Percentiles rank a stretch among this genome's conserved stretches.
These are phyloP conservation scores for Elymnias hypermnestra DNA, from an alignment of 1,140 invertebrate species.

Conservation along the genomic window DNA sequence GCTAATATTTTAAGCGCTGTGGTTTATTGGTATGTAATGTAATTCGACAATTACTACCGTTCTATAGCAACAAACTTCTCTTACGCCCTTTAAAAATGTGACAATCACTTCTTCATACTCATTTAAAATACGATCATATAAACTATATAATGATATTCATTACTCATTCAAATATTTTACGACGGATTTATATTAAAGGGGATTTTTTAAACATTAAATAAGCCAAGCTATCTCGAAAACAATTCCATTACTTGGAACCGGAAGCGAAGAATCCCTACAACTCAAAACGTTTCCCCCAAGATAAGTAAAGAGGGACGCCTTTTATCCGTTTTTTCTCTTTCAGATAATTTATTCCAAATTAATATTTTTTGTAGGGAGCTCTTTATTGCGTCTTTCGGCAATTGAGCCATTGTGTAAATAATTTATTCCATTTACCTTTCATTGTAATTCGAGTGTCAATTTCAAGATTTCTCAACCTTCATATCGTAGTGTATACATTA, in stretches of 20 bases:
- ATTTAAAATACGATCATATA: background rate
- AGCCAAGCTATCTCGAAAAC: conserved; percentile 11
- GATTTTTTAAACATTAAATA: too few species aligned
- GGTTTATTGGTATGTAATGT: too few species aligned
- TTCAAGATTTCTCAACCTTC: conserved; percentile 6
- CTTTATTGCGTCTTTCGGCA: conserved; percentile 43
- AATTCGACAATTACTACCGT: too few species aligned
- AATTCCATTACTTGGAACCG: conserved; percentile 17
- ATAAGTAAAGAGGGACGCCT: conserved; percentile 31
- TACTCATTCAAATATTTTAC: background rate
- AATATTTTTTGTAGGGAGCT: conserved; percentile 46
- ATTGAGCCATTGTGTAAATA: conserved; percentile 28
- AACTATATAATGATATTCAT: background rate
- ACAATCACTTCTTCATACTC: background rate
- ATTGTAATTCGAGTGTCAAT: conserved; percentile 19
- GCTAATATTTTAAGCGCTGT: conserved; percentile 6
- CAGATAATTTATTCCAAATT: conserved; percentile 59
- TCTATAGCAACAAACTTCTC: too few species aligned
- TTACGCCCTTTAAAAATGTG: background rate
- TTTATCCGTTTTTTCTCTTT: conserved; percentile 38
- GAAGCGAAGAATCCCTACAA: conserved; percentile 30
- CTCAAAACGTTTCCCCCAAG: conserved; percentile 35
- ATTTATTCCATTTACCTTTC: conserved; percentile 21
- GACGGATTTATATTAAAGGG: background rate
- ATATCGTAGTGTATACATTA: too few species aligned